These are phyloP conservation scores for Threskiornis aethiopicus DNA, from an alignment of 2,797 vertebrate species.

Conservation along the genomic window DNA sequence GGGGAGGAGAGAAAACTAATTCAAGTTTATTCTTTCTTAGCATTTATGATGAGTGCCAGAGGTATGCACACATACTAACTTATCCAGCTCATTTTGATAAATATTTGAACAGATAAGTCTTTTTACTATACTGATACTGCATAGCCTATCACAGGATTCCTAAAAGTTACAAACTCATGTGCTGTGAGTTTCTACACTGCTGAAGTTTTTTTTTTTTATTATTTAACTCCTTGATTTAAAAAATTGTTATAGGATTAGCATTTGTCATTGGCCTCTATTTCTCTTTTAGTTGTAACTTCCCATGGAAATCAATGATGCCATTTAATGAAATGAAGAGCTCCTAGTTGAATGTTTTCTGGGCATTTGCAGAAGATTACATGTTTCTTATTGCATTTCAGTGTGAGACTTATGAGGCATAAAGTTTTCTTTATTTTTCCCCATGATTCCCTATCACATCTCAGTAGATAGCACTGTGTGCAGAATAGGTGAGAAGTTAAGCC, in stretches of 20 bases:
- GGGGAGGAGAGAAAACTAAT: not conserved
- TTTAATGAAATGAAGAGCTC: conserved; percentile 1
- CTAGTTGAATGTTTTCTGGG: not conserved
- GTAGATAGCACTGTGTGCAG: not conserved
- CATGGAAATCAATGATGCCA: not conserved
- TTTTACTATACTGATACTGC: not conserved
- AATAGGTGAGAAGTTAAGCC: not conserved
- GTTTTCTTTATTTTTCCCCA: not conserved
- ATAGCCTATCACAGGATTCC: not conserved
- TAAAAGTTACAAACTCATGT: not conserved
- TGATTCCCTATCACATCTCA: not conserved
- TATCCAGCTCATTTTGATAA: not conserved
- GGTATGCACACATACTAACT: not conserved
- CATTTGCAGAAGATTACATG: not conserved
- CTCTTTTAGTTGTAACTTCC: not conserved
- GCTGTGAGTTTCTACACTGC: not conserved
- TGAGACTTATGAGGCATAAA: not conserved
- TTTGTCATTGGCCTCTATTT: not conserved
- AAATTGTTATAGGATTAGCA: not conserved
- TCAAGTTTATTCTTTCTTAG: not conserved
- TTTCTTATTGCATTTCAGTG: not conserved
- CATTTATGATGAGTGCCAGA: not conserved
- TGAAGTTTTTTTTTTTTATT: not conserved
- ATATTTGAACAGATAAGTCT: not conserved
- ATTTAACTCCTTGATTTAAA: not conserved